Percentiles rank a stretch among this genome's conserved stretches.
These are phyloP conservation scores for Muscicapa comitata DNA, from an alignment of 2,797 vertebrate species.

Conservation along the genomic window DNA sequence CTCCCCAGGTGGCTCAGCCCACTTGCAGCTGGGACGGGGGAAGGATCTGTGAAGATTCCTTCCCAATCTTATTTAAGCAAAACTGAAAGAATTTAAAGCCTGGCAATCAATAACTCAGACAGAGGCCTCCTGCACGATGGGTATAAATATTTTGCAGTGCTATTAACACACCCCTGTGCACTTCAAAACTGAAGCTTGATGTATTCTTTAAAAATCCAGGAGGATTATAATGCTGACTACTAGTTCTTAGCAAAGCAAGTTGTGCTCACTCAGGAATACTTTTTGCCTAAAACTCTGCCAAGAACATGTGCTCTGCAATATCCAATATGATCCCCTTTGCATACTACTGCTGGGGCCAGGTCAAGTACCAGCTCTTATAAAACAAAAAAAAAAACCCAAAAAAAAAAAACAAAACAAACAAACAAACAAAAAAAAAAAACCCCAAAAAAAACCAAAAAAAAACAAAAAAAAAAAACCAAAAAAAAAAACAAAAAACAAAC, in stretches of 20 bases:
- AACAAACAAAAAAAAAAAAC: too few species aligned
- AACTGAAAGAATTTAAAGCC: neutral
- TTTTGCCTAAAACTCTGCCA: neutral
- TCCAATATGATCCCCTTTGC: neutral
- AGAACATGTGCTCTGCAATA: neutral
- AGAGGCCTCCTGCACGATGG: fast-evolving
- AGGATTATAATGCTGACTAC: neutral
- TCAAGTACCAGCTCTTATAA: neutral
- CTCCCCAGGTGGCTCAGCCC: neutral
- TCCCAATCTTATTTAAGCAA: neutral
- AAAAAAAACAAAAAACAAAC: too few species aligned
- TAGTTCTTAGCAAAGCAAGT: neutral
- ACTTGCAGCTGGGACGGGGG: neutral
- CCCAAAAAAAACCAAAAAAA: neutral
- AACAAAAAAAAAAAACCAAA: neutral
- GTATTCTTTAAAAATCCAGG: neutral
- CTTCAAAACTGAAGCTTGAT: neutral
- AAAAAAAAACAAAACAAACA: too few species aligned
- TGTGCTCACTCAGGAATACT: neutral
- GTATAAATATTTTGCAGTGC: neutral
- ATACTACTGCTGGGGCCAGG: neutral
- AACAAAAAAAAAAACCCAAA: neutral
- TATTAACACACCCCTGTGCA: neutral
- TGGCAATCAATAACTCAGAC: neutral
- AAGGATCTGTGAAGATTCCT: neutral